These are phyloP conservation scores for Argyresthia goedartella DNA, from an alignment of 2,888 invertebrate genomes.

Conservation along the genomic window DNA sequence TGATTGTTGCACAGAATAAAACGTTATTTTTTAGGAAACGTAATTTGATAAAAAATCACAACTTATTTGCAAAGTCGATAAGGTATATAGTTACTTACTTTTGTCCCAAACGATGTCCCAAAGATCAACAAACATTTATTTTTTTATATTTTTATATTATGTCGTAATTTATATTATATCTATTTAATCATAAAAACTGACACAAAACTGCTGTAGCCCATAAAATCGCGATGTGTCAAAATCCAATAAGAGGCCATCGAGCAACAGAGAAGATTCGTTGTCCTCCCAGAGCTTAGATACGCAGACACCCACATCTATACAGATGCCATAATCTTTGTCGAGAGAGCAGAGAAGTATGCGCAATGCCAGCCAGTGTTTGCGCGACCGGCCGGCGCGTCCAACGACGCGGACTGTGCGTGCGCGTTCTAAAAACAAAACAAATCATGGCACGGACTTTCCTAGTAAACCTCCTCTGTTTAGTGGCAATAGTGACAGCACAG, in stretches of 20 bases:
- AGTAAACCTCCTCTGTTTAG: constrained; percentile 28
- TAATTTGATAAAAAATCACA: not conserved
- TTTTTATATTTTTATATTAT: no score
- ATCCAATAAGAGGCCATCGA: no score
- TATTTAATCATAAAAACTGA: no score
- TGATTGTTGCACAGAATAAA: not conserved
- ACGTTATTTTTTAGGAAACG: not conserved
- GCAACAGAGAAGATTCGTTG: no score
- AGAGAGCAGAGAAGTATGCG: constrained; percentile 27
- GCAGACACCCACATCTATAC: constrained; percentile 1
- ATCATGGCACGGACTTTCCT: constrained; percentile 34
- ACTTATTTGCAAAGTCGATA: not conserved
- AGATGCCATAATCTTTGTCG: constrained; percentile 31
- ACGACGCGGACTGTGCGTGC: constrained; percentile 31
- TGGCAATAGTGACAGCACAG: constrained; percentile 34
- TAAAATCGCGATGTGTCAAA: no score
- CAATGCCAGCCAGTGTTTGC: constrained; percentile 42
- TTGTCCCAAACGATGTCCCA: not conserved
- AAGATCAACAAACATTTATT: not conserved
- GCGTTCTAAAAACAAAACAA: constrained; percentile 19
- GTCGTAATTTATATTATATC: no score
- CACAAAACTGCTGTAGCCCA: no score
- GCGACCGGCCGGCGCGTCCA: constrained; percentile 41
- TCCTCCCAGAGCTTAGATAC: constrained; percentile 4
- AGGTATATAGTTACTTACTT: not conserved